Evolutionary conservation across 2,113 vertebrate species (phyloP).

Genomic region (crab-eating macaque (Macaca fascicularis)): DNA sequence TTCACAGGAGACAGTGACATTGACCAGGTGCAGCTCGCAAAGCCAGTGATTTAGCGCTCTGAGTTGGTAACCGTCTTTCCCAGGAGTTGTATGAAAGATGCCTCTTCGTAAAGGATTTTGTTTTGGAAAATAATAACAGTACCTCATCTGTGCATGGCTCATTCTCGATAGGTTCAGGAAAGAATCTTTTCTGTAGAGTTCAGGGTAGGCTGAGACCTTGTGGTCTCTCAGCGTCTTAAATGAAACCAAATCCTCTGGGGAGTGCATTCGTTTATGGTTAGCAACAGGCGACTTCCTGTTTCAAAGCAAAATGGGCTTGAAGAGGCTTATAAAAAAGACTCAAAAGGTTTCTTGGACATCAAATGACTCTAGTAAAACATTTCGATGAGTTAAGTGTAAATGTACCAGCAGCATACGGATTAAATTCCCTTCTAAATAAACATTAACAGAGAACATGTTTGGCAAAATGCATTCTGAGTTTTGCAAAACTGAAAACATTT

Average conservation of each 20-base stretch:
- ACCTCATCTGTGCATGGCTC: slow-evolving; percentile 55
- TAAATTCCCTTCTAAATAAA: slow-evolving; percentile 80
- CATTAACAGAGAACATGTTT: slow-evolving; percentile 77
- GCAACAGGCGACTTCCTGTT: slow-evolving; percentile 80
- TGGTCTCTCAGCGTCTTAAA: slow-evolving; percentile 66
- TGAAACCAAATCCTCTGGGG: slow-evolving; percentile 70
- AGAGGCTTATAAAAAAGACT: slow-evolving; percentile 80
- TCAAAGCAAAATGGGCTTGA: slow-evolving; percentile 76
- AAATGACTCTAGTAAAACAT: slow-evolving; percentile 80
- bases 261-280: slow-evolving; percentile 74
- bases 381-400: slow-evolving; percentile 81
- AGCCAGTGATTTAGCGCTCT: slow-evolving; percentile 79
- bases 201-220: slow-evolving; percentile 65
- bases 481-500: slow-evolving; percentile 77
- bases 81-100: slow-evolving; percentile 78
- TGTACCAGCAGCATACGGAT: slow-evolving; percentile 80
- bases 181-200: slow-evolving; percentile 50
- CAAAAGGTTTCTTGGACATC: slow-evolving; percentile 82
- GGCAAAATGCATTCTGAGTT: slow-evolving; percentile 73
- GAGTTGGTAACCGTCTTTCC: slow-evolving; percentile 81
- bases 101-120: slow-evolving; percentile 73
- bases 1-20: slow-evolving; percentile 82
- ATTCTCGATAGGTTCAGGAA: slow-evolving; percentile 53
- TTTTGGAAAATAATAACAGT: slow-evolving; percentile 75
- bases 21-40: slow-evolving; percentile 84